phyloP scores from a whole-genome alignment of 2,888 invertebrate species.

The Volucella zonaria region DNA sequence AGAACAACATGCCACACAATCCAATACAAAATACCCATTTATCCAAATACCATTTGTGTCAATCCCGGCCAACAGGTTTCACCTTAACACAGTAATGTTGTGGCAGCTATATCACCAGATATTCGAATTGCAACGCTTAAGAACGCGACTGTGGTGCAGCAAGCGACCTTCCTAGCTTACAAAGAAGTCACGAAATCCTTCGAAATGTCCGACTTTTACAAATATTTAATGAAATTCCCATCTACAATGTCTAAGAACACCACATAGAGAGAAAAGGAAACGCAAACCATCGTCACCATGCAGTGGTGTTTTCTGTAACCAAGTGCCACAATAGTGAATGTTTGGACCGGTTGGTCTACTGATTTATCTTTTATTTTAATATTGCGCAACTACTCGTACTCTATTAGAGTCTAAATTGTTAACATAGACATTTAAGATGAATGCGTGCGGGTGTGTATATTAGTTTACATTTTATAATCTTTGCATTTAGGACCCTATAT shows the following conservation, averaged over 20 bases:
- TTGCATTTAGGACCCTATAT: no score
- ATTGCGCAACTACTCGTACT: no score
- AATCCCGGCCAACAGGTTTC: slow-evolving; percentile 53
- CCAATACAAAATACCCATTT: slow-evolving; percentile 4
- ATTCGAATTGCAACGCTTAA: slow-evolving; percentile 90
- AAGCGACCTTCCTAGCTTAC: slow-evolving; percentile 94
- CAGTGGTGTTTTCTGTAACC: neutral
- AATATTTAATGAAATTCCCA: slow-evolving; percentile 95
- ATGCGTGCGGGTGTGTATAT: neutral
- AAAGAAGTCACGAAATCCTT: slow-evolving; percentile 97
- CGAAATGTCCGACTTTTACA: slow-evolving; percentile 99
- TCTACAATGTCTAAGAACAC: slow-evolving; percentile 54
- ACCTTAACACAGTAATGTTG: slow-evolving; percentile 32
- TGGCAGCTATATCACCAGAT: slow-evolving; percentile 79
- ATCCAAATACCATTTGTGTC: slow-evolving; percentile 17
- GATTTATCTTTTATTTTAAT: slow-evolving; percentile 9
- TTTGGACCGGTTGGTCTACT: slow-evolving; percentile 8
- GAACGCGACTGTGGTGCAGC: slow-evolving; percentile 92
- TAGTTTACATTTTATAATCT: neutral
- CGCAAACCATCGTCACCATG: neutral
- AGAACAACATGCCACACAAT: slow-evolving; percentile 12
- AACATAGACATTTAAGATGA: neutral
- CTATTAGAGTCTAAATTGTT: neutral
- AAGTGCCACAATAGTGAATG: slow-evolving; percentile 40
- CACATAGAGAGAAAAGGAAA: slow-evolving; percentile 2